phyloP scores from a whole-genome alignment of 1,140 invertebrate species.

The Drosophila albomicans region DNA sequence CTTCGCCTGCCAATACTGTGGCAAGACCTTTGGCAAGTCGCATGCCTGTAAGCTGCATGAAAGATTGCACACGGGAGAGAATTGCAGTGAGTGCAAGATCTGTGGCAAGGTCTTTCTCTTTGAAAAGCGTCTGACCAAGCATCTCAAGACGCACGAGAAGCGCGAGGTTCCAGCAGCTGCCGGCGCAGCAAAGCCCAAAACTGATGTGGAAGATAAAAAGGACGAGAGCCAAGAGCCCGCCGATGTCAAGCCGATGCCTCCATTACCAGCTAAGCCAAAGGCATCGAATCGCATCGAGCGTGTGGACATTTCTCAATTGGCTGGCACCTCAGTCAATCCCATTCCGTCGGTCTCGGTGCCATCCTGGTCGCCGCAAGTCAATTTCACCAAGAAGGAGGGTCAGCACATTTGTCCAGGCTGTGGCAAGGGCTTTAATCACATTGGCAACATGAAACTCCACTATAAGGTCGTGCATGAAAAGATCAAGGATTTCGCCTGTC shows the following conservation, averaged over 20 bases:
- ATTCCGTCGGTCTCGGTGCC: constrained; percentile 76
- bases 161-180: constrained; percentile 55
- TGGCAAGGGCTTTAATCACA: constrained; percentile 75
- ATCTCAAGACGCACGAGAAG: constrained; percentile 76
- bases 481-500: constrained; percentile 79
- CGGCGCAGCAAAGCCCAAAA: not conserved
- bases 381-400: constrained; percentile 80
- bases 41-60: constrained; percentile 80
- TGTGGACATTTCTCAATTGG: constrained; percentile 77
- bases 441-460: constrained; percentile 80
- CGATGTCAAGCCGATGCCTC: not conserved
- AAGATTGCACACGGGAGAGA: constrained; percentile 85
- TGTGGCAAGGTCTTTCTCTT: constrained; percentile 77
- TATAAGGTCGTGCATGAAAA: constrained; percentile 80
- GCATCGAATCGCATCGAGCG: constrained; percentile 56
- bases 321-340: constrained; percentile 77
- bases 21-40: constrained; percentile 78
- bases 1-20: constrained; percentile 80
- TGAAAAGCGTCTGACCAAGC: constrained; percentile 73
- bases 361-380: constrained; percentile 77
- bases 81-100: constrained; percentile 77
- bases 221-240: not conserved
- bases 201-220: not conserved
- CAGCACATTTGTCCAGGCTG: constrained; percentile 79
- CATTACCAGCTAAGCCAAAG: constrained; percentile 26